Evolutionary conservation across 2,888 invertebrate species (phyloP).

Genomic region (Eumerus sabulonum): DNA sequence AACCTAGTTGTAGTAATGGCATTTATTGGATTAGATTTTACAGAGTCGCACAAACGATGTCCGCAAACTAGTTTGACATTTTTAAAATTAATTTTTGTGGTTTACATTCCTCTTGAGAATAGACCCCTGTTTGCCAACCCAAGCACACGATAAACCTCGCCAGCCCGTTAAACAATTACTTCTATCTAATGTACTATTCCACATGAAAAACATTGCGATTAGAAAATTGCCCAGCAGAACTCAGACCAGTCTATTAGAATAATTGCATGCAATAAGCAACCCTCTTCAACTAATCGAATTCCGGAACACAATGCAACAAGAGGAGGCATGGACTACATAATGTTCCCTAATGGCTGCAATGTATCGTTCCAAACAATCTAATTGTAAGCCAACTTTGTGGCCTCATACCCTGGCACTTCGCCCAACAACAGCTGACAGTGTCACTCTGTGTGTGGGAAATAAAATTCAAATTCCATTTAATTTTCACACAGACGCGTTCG

Average conservation of each 20-base stretch:
- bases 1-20: too few relatives aligned
- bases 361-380: slow-evolving; percentile 20
- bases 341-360: slow-evolving; percentile 28
- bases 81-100: too few relatives aligned
- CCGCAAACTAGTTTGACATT: too few relatives aligned
- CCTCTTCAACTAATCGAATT: slow-evolving; percentile 44
- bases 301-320: too few relatives aligned
- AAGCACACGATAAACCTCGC: too few relatives aligned
- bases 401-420: too few relatives aligned
- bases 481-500: slow-evolving; percentile 2
- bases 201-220: slow-evolving; percentile 11
- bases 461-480: slow-evolving; percentile 56
- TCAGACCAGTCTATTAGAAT: slow-evolving; percentile 39
- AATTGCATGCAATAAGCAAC: slow-evolving; percentile 43
- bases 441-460: slow-evolving; percentile 37
- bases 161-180: background rate
- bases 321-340: slow-evolving; percentile 2
- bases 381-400: slow-evolving; percentile 28
- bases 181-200: background rate
- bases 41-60: too few relatives aligned
- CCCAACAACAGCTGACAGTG: too few relatives aligned
- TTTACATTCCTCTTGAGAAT: too few relatives aligned
- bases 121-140: background rate
- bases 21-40: too few relatives aligned
- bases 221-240: slow-evolving; percentile 7